Base-by-base conservation (phyloP, 1,140 invertebrate species). In the Anagrus nilaparvatae region DNA sequence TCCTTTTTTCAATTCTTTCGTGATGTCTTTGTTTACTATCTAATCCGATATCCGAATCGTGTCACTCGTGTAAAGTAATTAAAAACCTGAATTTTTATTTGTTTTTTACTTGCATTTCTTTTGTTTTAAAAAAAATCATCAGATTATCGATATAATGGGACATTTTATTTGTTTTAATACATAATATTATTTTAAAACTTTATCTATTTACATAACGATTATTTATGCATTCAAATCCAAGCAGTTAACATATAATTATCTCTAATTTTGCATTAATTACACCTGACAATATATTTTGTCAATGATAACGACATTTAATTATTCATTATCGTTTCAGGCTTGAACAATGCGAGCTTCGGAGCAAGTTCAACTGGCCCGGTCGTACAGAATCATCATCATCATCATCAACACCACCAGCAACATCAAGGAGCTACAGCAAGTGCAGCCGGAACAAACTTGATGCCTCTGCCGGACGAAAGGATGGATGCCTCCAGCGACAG, bases 401-500 rank as follows among this genome's bases (percentile, higher is more conserved):
- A 53, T 49, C 21, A 36, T 50, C 46, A 46, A 24, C 45, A 16
- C 32, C 48, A 19, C 29, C 42, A 18, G 24, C 42, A 1, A 51
- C 54, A 30, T 51, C 55, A 16, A 48, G 9, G 6, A 14, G 9
- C 46, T 27, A 46, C 38, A 14, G 32, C 51, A 14, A n/a, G n/a
- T n/a, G 54, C 53, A 12, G 45, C 41, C 5, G 45, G 43, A 3
- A 47, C 43, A 43, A 29, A 27, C 31, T 44, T 29, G 39, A 14
- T 12, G 13, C 19, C 13, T 34, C 55, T 59, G 14, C 53, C 64
- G 28, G 68, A 74, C 38, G 84, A 87, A 63, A 73, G 83, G 30
- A 71, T 83, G 56, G 85, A 88, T 55, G 82, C 83, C 0, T 86
- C 84, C 17, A 82, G 78, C 54, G 87, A 91, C 63, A 89, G 85